Percentiles rank a stretch among this genome's conserved stretches.
Conservation (phyloP, 2,113 vertebrate genomes). For the Menidia beryllina region DNA sequence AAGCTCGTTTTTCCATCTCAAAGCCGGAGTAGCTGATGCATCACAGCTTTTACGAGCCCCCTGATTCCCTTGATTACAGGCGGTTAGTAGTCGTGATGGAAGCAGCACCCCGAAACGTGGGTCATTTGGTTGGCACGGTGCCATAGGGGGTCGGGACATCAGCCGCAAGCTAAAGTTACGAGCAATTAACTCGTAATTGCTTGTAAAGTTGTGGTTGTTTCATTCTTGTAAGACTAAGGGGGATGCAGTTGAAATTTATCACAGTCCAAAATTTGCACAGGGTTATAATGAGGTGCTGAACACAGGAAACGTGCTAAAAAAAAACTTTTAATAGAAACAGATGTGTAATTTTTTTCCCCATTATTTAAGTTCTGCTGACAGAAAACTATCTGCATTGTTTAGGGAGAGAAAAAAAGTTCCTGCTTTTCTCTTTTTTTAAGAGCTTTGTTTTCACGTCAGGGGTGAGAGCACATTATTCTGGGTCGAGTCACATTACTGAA, state of each 20-base stretch:
- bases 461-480: background rate
- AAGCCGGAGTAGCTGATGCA: slow-evolving; percentile 27
- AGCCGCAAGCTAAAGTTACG: slow-evolving; percentile 24
- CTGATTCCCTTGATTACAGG: slow-evolving; percentile 31
- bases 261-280: background rate
- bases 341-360: background rate
- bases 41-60: slow-evolving; percentile 46
- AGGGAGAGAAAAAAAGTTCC: background rate
- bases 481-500: background rate
- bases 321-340: too few species aligned
- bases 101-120: slow-evolving; percentile 19
- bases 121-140: slow-evolving; percentile 14
- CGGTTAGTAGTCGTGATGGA: slow-evolving; percentile 39
- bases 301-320: too few species aligned
- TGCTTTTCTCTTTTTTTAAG: slow-evolving; percentile 6
- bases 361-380: background rate
- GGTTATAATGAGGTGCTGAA: too few species aligned
- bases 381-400: too few species aligned
- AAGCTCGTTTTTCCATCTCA: slow-evolving; percentile 38
- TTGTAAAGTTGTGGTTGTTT: slow-evolving; percentile 27
- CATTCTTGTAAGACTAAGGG: background rate
- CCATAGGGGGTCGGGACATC: slow-evolving; percentile 19
- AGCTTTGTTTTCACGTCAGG: background rate
- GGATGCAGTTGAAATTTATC: background rate
- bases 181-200: slow-evolving; percentile 32